Evolutionary conservation across 1,140 invertebrate genomes (phyloP).

Genomic region (Steinernema feltiae): DNA sequence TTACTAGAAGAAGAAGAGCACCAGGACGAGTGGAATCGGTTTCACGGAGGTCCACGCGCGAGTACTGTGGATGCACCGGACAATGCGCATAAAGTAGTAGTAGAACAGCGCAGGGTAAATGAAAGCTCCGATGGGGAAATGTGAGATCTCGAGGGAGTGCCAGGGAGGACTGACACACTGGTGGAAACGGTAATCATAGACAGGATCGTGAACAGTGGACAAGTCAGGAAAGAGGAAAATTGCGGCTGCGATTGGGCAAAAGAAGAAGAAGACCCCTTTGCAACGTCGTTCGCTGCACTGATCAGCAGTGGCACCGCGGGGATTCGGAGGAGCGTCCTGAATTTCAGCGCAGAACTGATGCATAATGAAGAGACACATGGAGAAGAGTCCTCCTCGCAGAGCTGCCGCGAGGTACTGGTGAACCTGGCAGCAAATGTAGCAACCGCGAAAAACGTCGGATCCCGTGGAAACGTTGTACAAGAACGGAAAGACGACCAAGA

Average conservation of each 20-base stretch:
- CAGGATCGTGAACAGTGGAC: neutral
- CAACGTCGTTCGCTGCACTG: neutral
- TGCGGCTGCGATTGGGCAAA: neutral
- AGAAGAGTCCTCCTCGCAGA: neutral
- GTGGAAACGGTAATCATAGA: neutral
- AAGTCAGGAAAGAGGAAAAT: neutral
- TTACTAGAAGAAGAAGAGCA: conserved; percentile 5
- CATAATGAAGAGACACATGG: neutral
- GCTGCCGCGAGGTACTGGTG: neutral
- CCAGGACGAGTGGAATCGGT: neutral
- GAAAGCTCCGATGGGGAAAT: neutral
- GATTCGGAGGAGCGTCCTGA: neutral
- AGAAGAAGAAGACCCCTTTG: neutral
- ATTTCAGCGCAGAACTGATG: neutral
- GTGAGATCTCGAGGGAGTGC: neutral
- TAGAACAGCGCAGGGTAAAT: neutral
- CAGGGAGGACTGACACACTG: neutral
- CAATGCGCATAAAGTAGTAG: neutral
- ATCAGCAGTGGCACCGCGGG: neutral
- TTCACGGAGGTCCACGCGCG: neutral
- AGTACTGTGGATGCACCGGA: neutral
- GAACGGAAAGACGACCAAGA: neutral
- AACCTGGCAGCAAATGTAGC: neutral
- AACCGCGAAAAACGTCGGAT: neutral
- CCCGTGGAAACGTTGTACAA: neutral